These are phyloP conservation scores for Thymallus thymallus DNA, from an alignment of 2,113 vertebrate species.

Conservation along the genomic window DNA sequence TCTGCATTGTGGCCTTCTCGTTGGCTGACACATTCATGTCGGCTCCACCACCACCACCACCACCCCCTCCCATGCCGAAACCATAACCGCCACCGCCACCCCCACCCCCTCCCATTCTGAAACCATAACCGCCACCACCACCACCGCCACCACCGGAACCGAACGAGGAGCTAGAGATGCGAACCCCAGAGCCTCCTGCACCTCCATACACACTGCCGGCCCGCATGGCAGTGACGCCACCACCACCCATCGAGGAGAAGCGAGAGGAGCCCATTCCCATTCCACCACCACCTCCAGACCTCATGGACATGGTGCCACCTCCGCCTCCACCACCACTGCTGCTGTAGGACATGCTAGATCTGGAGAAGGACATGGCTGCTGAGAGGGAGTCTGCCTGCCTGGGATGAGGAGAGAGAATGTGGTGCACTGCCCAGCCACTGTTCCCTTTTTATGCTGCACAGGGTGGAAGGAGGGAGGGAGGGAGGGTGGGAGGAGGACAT, in stretches of 20 bases:
- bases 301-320: constrained; percentile 1
- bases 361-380: constrained; percentile 38
- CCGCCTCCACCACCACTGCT: constrained; percentile 3
- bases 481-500: not conserved
- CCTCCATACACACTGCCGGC: constrained; percentile 55
- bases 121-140: constrained; percentile 13
- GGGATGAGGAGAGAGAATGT: constrained; percentile 47
- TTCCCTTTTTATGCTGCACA: constrained; percentile 61
- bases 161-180: constrained; percentile 45
- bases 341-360: constrained; percentile 11
- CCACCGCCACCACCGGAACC: constrained; percentile 7
- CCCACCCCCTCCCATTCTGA: constrained; percentile 16
- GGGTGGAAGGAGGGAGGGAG: constrained; percentile 15
- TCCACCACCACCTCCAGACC: not conserved
- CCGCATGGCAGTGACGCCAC: not conserved
- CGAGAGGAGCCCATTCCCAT: not conserved
- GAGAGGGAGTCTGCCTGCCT: constrained; percentile 42
- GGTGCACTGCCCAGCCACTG: constrained; percentile 27
- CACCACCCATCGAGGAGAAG: not conserved
- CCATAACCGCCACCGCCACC: constrained; percentile 11
- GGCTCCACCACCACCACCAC: not conserved
- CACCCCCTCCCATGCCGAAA: not conserved
- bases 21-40: not conserved
- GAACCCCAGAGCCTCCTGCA: constrained; percentile 47
- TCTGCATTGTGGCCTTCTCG: constrained; percentile 44